These are phyloP conservation scores for Clivina fossor DNA, from an alignment of 2,888 invertebrate species.

Conservation along the genomic window DNA sequence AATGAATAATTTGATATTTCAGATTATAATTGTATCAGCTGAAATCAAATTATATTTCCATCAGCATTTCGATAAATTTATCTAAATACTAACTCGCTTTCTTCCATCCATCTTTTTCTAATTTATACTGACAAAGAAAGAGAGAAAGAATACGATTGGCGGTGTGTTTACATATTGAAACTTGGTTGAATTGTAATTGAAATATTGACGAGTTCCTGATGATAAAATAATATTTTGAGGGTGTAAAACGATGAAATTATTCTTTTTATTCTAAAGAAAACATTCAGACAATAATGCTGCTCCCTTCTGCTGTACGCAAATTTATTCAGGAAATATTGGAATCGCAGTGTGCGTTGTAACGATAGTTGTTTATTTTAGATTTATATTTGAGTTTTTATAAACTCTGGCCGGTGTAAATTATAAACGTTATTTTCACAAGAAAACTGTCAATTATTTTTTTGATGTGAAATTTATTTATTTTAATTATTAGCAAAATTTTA, in stretches of 20 bases:
- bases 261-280: slow-evolving; percentile 29
- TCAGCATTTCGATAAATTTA: slow-evolving; percentile 4
- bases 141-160: slow-evolving; percentile 15
- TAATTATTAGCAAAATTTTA: no score
- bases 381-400: no score
- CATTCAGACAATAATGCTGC: slow-evolving; percentile 12
- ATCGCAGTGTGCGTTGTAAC: no score
- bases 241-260: slow-evolving; percentile 24
- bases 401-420: no score
- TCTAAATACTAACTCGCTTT: slow-evolving; percentile 18
- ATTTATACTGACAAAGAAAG: background rate
- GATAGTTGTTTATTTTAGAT: no score
- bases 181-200: slow-evolving; percentile 24
- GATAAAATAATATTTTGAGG: slow-evolving; percentile 36
- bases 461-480: no score
- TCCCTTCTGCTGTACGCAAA: background rate
- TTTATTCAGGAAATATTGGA: slow-evolving; percentile 23
- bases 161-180: slow-evolving; percentile 33
- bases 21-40: no score
- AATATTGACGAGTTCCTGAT: slow-evolving; percentile 33
- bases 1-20: no score
- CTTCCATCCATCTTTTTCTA: background rate
- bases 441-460: no score
- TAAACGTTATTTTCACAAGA: no score
- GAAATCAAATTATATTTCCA: no score